phyloP scores from a whole-genome alignment of 2,797 vertebrate species.

The Enteromius afrohamiltoni region DNA sequence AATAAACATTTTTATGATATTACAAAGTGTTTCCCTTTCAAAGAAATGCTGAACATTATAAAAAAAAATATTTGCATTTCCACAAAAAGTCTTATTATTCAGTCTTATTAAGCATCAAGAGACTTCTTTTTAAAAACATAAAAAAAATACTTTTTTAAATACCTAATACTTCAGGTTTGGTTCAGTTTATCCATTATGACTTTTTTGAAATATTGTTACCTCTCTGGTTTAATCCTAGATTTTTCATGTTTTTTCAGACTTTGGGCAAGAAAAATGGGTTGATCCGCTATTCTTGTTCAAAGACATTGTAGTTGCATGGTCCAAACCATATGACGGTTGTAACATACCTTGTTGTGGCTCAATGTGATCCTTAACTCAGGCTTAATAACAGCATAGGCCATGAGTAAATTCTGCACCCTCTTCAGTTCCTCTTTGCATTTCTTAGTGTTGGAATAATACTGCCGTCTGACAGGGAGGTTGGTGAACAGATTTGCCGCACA shows the following conservation, averaged over 20 bases:
- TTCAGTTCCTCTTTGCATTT: constrained; percentile 95
- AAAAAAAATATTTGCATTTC: not conserved
- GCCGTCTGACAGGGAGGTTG: constrained; percentile 94
- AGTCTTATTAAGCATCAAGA: not conserved
- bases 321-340: constrained; percentile 29
- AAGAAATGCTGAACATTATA: not conserved
- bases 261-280: not conserved
- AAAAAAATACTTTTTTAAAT: not conserved
- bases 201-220: not conserved
- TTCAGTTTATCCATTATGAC: not conserved
- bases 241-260: too few relatives aligned
- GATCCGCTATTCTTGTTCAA: not conserved
- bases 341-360: constrained; percentile 87
- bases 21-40: not conserved
- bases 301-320: not conserved
- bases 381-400: constrained; percentile 88
- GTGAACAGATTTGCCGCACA: constrained; percentile 88
- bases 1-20: not conserved
- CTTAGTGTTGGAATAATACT: constrained; percentile 88
- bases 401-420: constrained; percentile 90
- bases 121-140: not conserved
- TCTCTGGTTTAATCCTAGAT: not conserved
- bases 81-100: not conserved
- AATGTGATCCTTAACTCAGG: constrained; percentile 88
- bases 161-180: not conserved